phyloP scores from a whole-genome alignment of 1,140 invertebrate species.

The Trissolcus basalis region DNA sequence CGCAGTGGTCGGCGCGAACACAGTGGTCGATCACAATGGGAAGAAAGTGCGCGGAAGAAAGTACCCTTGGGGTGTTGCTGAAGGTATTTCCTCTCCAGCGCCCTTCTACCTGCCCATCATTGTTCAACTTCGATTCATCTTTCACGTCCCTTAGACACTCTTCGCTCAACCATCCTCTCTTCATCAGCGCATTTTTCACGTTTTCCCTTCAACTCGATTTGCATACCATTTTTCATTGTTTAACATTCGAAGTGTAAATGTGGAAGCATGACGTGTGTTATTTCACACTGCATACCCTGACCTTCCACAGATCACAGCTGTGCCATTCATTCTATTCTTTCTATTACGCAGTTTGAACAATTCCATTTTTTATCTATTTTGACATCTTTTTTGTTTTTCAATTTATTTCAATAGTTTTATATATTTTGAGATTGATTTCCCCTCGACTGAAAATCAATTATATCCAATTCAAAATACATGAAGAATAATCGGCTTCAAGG shows the following conservation, averaged over 20 bases:
- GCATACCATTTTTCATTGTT: not conserved
- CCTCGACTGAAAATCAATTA: too few relatives aligned
- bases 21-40: constrained; percentile 92
- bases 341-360: not conserved
- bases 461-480: too few relatives aligned
- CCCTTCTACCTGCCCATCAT: constrained; percentile 7
- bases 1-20: constrained; percentile 99
- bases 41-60: constrained; percentile 92
- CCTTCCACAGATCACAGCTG: constrained; percentile 11
- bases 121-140: constrained; percentile 1
- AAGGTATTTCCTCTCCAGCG: constrained; percentile 78
- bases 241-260: not conserved
- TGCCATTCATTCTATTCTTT: constrained; percentile 1
- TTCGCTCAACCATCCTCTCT: too few relatives aligned
- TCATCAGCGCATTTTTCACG: not conserved
- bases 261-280: constrained; percentile 17
- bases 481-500: too few relatives aligned
- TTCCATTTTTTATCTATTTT: too few relatives aligned
- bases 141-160: not conserved
- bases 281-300: constrained; percentile 36
- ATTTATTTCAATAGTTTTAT: too few relatives aligned
- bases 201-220: not conserved
- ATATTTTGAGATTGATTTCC: too few relatives aligned
- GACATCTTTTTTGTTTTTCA: too few relatives aligned
- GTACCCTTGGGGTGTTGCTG: constrained; percentile 98